Evolutionary conservation across 2,113 vertebrate species (phyloP), one percentile per base, ranked within the genome.

Genomic region (Halcyon malimbica): DNA sequence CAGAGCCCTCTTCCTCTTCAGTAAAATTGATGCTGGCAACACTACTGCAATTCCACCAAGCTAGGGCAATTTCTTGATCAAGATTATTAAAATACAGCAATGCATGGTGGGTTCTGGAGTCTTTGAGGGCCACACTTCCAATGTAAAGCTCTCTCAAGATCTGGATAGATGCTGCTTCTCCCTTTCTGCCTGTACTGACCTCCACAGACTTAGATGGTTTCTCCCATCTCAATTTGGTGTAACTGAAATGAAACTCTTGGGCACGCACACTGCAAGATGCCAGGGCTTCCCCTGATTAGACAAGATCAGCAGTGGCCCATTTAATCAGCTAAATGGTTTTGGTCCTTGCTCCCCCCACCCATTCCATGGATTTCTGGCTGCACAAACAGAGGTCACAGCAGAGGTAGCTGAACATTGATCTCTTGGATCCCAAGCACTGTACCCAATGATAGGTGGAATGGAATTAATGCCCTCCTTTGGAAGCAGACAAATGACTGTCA

Each of bases 21-120:
- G 42, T 16, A 53, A 62, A 42, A 65, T 1, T 29, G 80, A 86
- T 64, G 83, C 89, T 70, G 39, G 88, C 90, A 82, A 42, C 24
- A 63, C 76, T 90, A 89, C 57, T 62, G 78, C 90, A 95, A 87
- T 91, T 94, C 93, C 91, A 95, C 94, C 87, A 86, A 93, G 95
- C 91, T 37, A 69, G 16, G 39, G 83, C 73, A 70, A 59, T 35
- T 83, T 88, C 84, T 76, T 91, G 54, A 94, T 84, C 29, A 37
- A 67, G 83, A 39, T 28, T 77, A 73, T 70, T 28, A 57, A 75
- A 94, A 57, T 35, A 56, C 71, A 97, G 97, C 97, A 87, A 26
- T 92, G 97, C 97, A 95, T 48, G 29, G 93, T 95, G 97, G 96
- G 96, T 90, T 89, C 95, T 75, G 94, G 70, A 95, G 97, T 96